These are phyloP conservation scores for Strongylocentrotus purpuratus DNA, from an alignment of 35 echinoderm and acorn worm genomes.

Conservation along the genomic window DNA sequence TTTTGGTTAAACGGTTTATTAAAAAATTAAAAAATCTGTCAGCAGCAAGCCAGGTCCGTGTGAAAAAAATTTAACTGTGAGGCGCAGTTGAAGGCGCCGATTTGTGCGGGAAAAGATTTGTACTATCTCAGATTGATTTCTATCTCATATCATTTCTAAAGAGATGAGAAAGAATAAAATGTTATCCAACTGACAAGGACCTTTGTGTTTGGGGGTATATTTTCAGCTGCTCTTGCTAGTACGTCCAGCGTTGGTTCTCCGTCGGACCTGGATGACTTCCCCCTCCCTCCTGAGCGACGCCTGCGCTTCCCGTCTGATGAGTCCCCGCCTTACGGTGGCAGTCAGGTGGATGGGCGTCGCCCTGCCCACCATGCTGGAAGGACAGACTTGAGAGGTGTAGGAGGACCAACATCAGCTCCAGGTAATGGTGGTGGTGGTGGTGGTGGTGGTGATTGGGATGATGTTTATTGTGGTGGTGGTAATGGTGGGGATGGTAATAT, in stretches of 20 bases:
- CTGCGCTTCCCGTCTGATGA: slow-evolving; percentile 28
- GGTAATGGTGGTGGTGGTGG: background rate
- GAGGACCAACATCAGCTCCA: background rate
- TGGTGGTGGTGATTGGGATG: background rate
- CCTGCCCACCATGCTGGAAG: slow-evolving; percentile 10
- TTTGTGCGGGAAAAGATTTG: too few relatives aligned
- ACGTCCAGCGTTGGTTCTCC: background rate
- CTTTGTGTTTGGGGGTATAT: background rate
- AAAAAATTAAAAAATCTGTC: too few relatives aligned
- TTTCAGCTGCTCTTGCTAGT: slow-evolving; percentile 21
- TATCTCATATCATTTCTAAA: background rate
- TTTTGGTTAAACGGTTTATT: too few relatives aligned
- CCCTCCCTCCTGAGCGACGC: slow-evolving; percentile 18
- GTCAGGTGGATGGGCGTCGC: slow-evolving; percentile 22
- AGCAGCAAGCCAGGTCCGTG: too few relatives aligned
- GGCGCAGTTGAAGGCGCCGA: too few relatives aligned
- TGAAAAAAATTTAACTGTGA: too few relatives aligned
- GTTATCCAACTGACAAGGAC: background rate
- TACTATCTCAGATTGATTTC: background rate
- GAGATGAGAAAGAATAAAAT: background rate
- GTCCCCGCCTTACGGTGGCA: background rate
- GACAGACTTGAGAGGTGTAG: background rate
- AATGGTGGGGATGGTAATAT: background rate
- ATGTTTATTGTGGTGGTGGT: background rate
- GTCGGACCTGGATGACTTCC: background rate